phyloP scores from a whole-genome alignment of 2,797 vertebrate species.

The Okamejei kenojei region DNA sequence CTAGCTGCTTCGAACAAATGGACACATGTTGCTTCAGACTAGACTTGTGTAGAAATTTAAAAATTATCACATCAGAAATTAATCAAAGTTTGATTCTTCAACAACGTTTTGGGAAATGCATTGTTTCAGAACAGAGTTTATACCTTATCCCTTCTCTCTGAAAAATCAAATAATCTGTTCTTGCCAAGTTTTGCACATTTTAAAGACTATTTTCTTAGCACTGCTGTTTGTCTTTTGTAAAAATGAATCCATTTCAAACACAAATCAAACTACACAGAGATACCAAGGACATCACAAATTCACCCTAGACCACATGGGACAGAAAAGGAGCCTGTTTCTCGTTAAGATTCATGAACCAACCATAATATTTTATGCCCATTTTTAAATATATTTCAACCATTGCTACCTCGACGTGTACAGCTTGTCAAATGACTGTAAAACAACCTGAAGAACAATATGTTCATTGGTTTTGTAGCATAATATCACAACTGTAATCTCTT shows the following conservation, averaged over 20 bases:
- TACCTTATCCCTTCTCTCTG: not conserved
- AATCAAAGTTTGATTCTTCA: not conserved
- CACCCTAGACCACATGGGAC: not conserved
- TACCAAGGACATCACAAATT: not conserved
- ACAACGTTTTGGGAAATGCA: not conserved
- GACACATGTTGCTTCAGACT: not conserved
- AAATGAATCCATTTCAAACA: not conserved
- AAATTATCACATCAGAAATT: not conserved
- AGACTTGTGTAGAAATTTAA: not conserved
- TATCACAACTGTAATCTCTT: not conserved
- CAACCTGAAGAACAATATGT: too few relatives aligned
- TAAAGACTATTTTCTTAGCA: not conserved
- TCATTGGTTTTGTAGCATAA: not conserved
- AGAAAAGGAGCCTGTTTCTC: not conserved
- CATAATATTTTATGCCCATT: too few relatives aligned
- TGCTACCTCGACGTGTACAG: not conserved
- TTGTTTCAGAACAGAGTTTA: not conserved
- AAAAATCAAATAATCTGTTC: not conserved
- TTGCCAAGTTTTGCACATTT: too few relatives aligned
- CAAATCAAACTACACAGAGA: not conserved
- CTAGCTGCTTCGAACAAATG: not conserved
- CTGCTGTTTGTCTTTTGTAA: not conserved
- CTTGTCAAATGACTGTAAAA: not conserved
- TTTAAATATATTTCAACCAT: not conserved
- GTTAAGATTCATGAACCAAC: not conserved